These are phyloP conservation scores for Melanotaenia duboulayi DNA, from an alignment of 2,113 vertebrate genomes.

Conservation along the genomic window DNA sequence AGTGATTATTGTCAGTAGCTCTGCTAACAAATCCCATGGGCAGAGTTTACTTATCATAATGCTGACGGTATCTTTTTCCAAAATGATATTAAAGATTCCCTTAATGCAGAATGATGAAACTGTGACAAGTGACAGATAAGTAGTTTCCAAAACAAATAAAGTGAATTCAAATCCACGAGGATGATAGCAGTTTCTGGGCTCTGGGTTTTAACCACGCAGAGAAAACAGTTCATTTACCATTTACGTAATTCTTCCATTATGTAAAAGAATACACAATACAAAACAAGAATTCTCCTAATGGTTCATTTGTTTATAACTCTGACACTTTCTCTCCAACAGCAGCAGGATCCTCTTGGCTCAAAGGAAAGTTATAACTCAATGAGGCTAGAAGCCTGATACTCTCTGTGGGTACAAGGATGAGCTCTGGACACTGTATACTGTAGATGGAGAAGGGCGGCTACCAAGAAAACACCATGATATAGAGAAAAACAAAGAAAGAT, in stretches of 20 bases:
- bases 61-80: not conserved
- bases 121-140: constrained; percentile 5
- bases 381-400: constrained; percentile 63
- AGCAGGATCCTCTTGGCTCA: constrained; percentile 30
- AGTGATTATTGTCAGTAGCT: not conserved
- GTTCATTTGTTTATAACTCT: constrained; percentile 33
- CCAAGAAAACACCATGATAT: constrained; percentile 21
- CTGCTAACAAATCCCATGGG: not conserved
- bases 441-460: constrained; percentile 1
- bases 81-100: not conserved
- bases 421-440: not conserved
- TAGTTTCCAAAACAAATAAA: constrained; percentile 33
- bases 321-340: constrained; percentile 37
- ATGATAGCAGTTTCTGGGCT: constrained; percentile 11
- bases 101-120: constrained; percentile 23
- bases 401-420: constrained; percentile 38
- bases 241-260: not conserved
- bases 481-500: constrained; percentile 37
- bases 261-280: constrained; percentile 19
- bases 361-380: constrained; percentile 47
- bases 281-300: constrained; percentile 16
- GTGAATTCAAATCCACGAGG: constrained; percentile 1
- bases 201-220: constrained; percentile 1
- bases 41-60: not conserved
- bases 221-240: not conserved